Percentiles rank a stretch among this genome's conserved stretches.
Evolutionary conservation across 2,888 invertebrate species (phyloP).

Genomic region (Rhopalosiphum nymphaeae): DNA sequence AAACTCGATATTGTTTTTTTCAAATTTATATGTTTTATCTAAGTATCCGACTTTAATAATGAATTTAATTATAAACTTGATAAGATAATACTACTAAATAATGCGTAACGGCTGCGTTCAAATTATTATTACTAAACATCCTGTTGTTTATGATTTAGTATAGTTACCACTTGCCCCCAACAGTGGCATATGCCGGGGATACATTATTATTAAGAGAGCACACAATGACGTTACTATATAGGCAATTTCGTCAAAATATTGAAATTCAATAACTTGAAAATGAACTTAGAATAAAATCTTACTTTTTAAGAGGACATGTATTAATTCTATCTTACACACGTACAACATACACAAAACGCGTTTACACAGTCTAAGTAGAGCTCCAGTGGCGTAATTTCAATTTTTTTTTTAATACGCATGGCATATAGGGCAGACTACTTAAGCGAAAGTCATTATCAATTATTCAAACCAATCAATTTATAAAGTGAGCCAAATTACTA

Average conservation of each 20-base stretch:
- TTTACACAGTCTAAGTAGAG: too few species aligned
- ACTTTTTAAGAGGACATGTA: neutral
- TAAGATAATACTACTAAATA: neutral
- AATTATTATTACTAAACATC: conserved; percentile 26
- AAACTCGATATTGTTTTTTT: neutral
- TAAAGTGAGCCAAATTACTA: too few species aligned
- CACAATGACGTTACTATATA: neutral
- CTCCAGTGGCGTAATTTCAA: too few species aligned
- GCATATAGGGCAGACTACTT: too few species aligned
- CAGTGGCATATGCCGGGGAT: conserved; percentile 19
- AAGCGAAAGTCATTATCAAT: too few species aligned
- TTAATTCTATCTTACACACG: too few species aligned
- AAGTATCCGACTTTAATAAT: neutral
- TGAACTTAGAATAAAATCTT: neutral
- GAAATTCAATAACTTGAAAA: neutral
- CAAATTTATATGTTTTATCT: neutral
- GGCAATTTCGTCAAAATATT: neutral
- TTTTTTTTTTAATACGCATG: too few species aligned
- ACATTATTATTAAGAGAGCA: neutral
- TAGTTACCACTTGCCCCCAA: neutral
- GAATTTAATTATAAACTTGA: conserved; percentile 3
- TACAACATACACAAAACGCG: too few species aligned
- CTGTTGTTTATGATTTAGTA: conserved; percentile 25
- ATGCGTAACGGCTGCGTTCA: neutral
- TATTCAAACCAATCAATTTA: too few species aligned